Conservation (phyloP, 2,888 invertebrate genomes). For the Timandra comae region DNA sequence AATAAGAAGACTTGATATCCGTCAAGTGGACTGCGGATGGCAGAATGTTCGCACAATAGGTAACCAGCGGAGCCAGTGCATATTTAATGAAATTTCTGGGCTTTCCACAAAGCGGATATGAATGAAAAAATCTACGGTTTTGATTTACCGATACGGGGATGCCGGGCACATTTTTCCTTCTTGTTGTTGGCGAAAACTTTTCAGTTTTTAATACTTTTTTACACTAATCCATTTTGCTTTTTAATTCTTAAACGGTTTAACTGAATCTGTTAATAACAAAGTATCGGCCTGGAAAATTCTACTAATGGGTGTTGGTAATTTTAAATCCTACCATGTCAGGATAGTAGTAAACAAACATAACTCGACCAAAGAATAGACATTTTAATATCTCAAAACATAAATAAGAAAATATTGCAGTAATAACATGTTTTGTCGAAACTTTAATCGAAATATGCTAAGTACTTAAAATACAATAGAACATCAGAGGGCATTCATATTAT, state of each 20-base stretch:
- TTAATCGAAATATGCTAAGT: background rate
- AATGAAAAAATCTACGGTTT: conserved; percentile 47
- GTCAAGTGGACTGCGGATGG: conserved; percentile 16
- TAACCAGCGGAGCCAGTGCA: conserved; percentile 27
- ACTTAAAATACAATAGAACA: background rate
- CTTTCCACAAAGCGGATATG: conserved; percentile 57
- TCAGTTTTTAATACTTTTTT: conserved; percentile 21
- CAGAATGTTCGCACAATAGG: conserved; percentile 19
- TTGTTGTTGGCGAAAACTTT: conserved; percentile 26
- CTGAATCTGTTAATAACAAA: too few relatives aligned
- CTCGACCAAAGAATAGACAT: too few relatives aligned
- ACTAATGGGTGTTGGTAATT: too few relatives aligned
- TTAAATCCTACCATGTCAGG: too few relatives aligned
- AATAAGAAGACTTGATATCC: conserved; percentile 15
- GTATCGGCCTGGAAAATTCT: too few relatives aligned
- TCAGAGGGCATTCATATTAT: conserved; percentile 9
- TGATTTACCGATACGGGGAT: conserved; percentile 40
- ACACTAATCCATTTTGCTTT: too few relatives aligned
- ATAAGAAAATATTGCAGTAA: too few relatives aligned
- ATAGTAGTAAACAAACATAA: too few relatives aligned
- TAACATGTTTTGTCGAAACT: background rate
- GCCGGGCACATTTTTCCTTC: conserved; percentile 21
- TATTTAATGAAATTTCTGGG: conserved; percentile 66
- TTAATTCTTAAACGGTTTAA: conserved; percentile 24
- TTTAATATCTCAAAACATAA: too few relatives aligned